Percentiles rank a stretch among this genome's conserved stretches.
These are phyloP conservation scores for Caranx ignobilis DNA, from an alignment of 2,113 vertebrate genomes.

Conservation along the genomic window DNA sequence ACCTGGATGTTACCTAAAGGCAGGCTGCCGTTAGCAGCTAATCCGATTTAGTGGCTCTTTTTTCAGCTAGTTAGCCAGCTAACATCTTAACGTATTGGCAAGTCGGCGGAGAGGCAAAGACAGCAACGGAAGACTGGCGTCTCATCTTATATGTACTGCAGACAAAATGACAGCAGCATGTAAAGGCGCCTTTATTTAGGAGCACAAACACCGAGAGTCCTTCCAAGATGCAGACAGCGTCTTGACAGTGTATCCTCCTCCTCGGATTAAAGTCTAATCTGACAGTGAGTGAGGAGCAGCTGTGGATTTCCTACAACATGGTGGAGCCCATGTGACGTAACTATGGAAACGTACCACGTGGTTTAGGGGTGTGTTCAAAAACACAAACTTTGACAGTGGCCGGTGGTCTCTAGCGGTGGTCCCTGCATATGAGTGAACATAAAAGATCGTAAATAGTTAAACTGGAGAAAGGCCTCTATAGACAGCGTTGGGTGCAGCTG, in stretches of 20 bases:
- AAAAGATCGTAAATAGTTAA: not conserved
- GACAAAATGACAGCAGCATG: not conserved
- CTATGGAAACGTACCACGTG: slow-evolving; percentile 78
- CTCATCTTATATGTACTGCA: slow-evolving; percentile 54
- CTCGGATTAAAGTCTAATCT: slow-evolving; percentile 84
- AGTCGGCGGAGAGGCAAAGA: slow-evolving; percentile 28
- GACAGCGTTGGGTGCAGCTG: not conserved
- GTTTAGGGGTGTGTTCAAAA: slow-evolving; percentile 40
- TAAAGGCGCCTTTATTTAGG: not conserved
- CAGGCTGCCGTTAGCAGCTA: slow-evolving; percentile 52
- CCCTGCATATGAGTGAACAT: not conserved
- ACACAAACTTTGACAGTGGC: not conserved
- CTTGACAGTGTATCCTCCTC: slow-evolving; percentile 58
- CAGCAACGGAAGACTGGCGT: slow-evolving; percentile 13
- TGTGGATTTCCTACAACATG: slow-evolving; percentile 84
- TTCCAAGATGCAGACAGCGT: slow-evolving; percentile 42
- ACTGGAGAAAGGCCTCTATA: not conserved
- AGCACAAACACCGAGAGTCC: slow-evolving; percentile 4
- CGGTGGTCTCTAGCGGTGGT: not conserved
- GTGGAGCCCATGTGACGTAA: slow-evolving; percentile 79
- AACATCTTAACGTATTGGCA: slow-evolving; percentile 57
- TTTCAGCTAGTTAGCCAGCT: slow-evolving; percentile 77
- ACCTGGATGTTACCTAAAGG: slow-evolving; percentile 32
- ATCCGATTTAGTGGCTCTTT: slow-evolving; percentile 76
- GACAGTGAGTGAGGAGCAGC: slow-evolving; percentile 70